Base-by-base conservation (phyloP, 64 coral and sea anemone species). In the Montipora cactus region DNA sequence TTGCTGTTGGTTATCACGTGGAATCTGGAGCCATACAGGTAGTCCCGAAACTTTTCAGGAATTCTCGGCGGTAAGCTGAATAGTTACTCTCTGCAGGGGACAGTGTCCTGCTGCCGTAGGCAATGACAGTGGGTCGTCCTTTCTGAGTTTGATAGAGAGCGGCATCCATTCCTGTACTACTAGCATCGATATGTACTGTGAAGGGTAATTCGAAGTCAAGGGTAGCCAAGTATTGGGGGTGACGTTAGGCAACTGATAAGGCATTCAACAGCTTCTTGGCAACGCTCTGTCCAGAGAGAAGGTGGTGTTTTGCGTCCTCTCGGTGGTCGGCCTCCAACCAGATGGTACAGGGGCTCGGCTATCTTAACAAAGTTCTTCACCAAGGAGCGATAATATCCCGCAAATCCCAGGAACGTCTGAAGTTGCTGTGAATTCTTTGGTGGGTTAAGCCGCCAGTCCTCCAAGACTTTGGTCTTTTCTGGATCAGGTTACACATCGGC, bases 221-320 rank as follows among this genome's bases (percentile, higher is more conserved):
- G 81, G 71, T 92, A 92, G 64, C 80, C 57, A 48, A 92, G 90
- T 83, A 89, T 94, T 5, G 92, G 92, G 6, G 92, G 73, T 61
- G 84, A 88, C 37, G 92, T 94, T 74, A 94, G 58, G 21, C 68
- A 23, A 66, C 4, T 23, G 64, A 91, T 91, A 20, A 81, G 47
- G 58, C 53, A 67, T 81, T 91, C 79, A 28, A 91, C 82, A 12
- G 89, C 50, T 5, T 19, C 7, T 68, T 91, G 89, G 52, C 79
- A 91, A 6, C n/a, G 9, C 7, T 20, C 77, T 81, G 89, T 91
- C 89, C 89, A 91, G 10, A 49, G 25, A 79, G 81, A 81, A 7
- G 74, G 59, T 2, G 76, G 11, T 52, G 76, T 15, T 5, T 84
- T 62, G 61, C 61, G 59, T 21, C 68, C 15, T 50, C 28, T 86